Evolutionary conservation across 2,797 vertebrate species (phyloP).

Genomic region (Myripristis murdjan): DNA sequence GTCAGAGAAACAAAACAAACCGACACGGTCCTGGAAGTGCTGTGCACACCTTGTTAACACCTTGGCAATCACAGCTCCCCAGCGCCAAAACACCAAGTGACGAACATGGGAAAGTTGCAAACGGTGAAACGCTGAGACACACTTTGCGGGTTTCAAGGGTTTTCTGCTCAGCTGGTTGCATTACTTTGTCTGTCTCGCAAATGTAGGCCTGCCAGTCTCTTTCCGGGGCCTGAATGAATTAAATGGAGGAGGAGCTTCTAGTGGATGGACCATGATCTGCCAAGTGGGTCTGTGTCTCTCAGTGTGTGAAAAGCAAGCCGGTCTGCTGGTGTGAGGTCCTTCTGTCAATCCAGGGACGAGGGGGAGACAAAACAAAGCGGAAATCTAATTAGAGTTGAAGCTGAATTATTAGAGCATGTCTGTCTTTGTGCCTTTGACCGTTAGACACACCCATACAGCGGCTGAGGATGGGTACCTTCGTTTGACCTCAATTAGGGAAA

Average conservation of each 20-base stretch:
- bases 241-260: background rate
- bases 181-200: background rate
- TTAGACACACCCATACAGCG: slow-evolving; percentile 62
- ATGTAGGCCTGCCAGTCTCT: background rate
- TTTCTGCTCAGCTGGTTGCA: too few species aligned
- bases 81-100: background rate
- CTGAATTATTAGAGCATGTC: slow-evolving; percentile 82
- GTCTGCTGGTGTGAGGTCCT: slow-evolving; percentile 1
- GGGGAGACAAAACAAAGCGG: slow-evolving; percentile 54
- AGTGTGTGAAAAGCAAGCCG: background rate
- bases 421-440: slow-evolving; percentile 61
- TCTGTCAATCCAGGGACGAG: slow-evolving; percentile 24
- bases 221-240: background rate
- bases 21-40: slow-evolving; percentile 28
- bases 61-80: slow-evolving; percentile 41
- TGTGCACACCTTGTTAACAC: slow-evolving; percentile 40
- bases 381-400: slow-evolving; percentile 80
- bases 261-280: background rate
- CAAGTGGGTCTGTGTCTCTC: too few species aligned
- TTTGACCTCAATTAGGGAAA: slow-evolving; percentile 57
- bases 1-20: slow-evolving; percentile 74
- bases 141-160: background rate
- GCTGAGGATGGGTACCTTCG: slow-evolving; percentile 31
- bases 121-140: background rate
- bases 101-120: slow-evolving; percentile 2